Conservation (phyloP, 2,113 vertebrate species). For the Sclerurus mexicanus region DNA sequence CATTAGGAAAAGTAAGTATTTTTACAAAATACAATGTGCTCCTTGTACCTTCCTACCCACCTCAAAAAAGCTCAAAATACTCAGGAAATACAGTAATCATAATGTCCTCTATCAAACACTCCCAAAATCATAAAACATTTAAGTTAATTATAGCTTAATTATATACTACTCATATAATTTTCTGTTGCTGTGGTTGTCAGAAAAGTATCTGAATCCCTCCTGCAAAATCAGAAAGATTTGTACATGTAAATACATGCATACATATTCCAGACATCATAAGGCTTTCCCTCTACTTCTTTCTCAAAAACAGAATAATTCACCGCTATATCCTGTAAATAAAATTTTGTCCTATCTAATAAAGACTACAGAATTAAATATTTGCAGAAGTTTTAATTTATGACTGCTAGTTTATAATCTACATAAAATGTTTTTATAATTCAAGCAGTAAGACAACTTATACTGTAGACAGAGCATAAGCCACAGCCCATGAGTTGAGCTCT, state of each 20-base stretch:
- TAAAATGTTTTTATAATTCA: neutral
- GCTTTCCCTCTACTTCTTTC: neutral
- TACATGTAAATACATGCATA: neutral
- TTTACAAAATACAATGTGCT: neutral
- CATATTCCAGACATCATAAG: neutral
- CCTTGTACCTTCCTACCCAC: neutral
- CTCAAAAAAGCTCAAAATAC: neutral
- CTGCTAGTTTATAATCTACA: neutral
- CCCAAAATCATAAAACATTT: neutral
- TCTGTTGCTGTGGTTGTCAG: neutral
- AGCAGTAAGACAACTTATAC: neutral
- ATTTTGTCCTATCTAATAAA: neutral
- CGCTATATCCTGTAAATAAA: neutral
- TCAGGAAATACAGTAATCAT: neutral
- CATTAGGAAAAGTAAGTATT: neutral
- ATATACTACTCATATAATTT: neutral
- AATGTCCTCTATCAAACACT: neutral
- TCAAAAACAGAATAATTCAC: neutral
- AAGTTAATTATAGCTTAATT: neutral
- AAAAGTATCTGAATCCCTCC: neutral
- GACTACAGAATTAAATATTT: neutral
- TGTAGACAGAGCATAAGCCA: neutral
- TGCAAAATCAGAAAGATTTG: neutral
- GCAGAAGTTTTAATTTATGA: neutral
- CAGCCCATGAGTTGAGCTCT: neutral